Evolutionary conservation across 2,888 invertebrate genomes (phyloP).

Genomic region (Tetranychus truncatus): DNA sequence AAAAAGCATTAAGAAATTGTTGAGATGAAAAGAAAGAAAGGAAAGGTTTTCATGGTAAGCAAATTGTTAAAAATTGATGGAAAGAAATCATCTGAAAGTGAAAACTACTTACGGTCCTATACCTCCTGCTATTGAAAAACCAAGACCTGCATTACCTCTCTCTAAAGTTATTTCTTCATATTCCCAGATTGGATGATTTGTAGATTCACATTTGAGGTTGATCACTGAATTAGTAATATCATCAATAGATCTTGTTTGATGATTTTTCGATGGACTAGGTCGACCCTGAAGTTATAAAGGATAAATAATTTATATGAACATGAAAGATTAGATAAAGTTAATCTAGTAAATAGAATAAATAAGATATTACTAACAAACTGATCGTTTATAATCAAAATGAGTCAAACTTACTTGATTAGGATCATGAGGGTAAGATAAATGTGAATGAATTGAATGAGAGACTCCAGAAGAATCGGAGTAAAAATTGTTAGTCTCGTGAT

Average conservation of each 20-base stretch:
- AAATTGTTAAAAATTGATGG: background rate
- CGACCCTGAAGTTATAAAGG: background rate
- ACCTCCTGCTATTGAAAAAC: constrained; percentile 97
- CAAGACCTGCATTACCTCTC: constrained; percentile 77
- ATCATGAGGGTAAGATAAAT: background rate
- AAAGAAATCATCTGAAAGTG: background rate
- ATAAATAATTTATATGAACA: background rate
- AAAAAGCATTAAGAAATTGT: no score
- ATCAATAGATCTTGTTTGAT: constrained; percentile 7
- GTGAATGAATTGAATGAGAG: background rate
- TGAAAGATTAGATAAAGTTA: background rate
- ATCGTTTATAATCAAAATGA: no score
- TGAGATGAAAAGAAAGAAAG: no score
- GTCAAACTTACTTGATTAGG: background rate
- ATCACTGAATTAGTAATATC: background rate
- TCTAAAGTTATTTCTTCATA: constrained; percentile 60
- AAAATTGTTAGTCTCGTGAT: background rate
- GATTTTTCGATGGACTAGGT: constrained; percentile 6
- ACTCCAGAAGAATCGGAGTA: background rate
- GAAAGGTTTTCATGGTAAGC: background rate
- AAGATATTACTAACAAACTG: no score
- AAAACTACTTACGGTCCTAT: constrained; percentile 38
- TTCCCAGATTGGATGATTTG: constrained; percentile 8
- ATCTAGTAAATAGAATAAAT: no score
- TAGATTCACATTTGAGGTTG: background rate